Evolutionary conservation across 2,797 vertebrate species (phyloP).

Genomic region (Catharus ustulatus): DNA sequence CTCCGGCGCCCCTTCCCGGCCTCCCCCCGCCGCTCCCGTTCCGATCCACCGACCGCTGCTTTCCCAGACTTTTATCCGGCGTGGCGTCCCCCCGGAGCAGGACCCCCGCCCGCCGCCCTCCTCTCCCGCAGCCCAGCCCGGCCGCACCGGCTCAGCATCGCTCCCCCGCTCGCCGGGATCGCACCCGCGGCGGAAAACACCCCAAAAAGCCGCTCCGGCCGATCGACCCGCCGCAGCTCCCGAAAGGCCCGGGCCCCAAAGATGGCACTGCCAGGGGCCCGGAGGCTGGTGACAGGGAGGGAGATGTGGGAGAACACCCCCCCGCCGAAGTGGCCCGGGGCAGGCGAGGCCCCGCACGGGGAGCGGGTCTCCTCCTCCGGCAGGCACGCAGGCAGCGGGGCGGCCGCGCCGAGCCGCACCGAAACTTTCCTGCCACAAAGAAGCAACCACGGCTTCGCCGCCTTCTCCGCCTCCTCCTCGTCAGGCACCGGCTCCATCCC

Average conservation of each 20-base stretch:
- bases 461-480: neutral
- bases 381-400: neutral
- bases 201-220: neutral
- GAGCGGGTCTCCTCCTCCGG: neutral
- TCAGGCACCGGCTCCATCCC: neutral
- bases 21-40: neutral
- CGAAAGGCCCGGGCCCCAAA: slow-evolving; percentile 1
- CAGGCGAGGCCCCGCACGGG: neutral
- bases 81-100: neutral
- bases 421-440: slow-evolving; percentile 33
- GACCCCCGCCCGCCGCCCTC: neutral
- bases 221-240: neutral
- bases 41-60: neutral
- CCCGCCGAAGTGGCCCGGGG: neutral
- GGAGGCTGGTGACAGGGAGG: slow-evolving; percentile 10
- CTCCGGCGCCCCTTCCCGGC: neutral
- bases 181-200: neutral
- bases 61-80: neutral
- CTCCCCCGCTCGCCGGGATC: neutral
- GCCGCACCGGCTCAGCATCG: neutral
- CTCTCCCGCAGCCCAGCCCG: neutral
- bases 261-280: neutral
- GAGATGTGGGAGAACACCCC: neutral
- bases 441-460: neutral
- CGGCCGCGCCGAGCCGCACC: neutral